Percentiles rank a stretch among this genome's conserved stretches.
Conservation (phyloP, 2,888 invertebrate genomes). For the Ferdinandea cuprea region DNA sequence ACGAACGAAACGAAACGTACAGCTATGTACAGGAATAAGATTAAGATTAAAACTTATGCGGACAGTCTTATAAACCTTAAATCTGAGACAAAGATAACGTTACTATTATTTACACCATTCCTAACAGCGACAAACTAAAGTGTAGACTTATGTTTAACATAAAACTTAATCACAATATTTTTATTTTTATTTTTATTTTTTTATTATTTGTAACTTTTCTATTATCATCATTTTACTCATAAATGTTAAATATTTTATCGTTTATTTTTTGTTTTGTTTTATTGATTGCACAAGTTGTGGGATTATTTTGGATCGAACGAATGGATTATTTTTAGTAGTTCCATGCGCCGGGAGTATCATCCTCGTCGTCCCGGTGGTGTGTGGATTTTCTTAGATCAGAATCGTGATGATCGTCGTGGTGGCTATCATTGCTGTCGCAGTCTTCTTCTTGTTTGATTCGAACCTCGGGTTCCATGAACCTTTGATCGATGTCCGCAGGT, state of each 20-base stretch:
- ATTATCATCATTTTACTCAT: slow-evolving; percentile 20
- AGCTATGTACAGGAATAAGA: slow-evolving; percentile 67
- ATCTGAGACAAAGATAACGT: slow-evolving; percentile 69
- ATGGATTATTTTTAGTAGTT: slow-evolving; percentile 52
- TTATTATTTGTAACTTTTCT: slow-evolving; percentile 33
- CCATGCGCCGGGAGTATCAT: slow-evolving; percentile 68
- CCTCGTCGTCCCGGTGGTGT: slow-evolving; percentile 63
- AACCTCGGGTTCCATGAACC: slow-evolving; percentile 81
- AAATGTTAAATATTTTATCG: slow-evolving; percentile 34
- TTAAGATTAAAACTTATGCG: slow-evolving; percentile 72
- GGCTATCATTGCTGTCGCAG: slow-evolving; percentile 78
- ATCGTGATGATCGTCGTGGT: slow-evolving; percentile 57
- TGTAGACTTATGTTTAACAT: slow-evolving; percentile 73
- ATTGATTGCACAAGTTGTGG: slow-evolving; percentile 72
- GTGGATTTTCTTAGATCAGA: slow-evolving; percentile 40
- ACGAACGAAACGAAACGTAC: slow-evolving; percentile 45
- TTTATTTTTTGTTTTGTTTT: slow-evolving; percentile 59
- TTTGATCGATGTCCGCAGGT: slow-evolving; percentile 79
- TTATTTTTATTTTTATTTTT: slow-evolving; percentile 14
- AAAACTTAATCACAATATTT: slow-evolving; percentile 75
- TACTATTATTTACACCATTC: slow-evolving; percentile 62
- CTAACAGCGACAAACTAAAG: slow-evolving; percentile 65
- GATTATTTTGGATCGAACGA: slow-evolving; percentile 27
- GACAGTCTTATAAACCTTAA: slow-evolving; percentile 74
- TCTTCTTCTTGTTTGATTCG: slow-evolving; percentile 81